Base-by-base conservation (phyloP, 2,888 invertebrate species). In the Coremacera marginata region DNA sequence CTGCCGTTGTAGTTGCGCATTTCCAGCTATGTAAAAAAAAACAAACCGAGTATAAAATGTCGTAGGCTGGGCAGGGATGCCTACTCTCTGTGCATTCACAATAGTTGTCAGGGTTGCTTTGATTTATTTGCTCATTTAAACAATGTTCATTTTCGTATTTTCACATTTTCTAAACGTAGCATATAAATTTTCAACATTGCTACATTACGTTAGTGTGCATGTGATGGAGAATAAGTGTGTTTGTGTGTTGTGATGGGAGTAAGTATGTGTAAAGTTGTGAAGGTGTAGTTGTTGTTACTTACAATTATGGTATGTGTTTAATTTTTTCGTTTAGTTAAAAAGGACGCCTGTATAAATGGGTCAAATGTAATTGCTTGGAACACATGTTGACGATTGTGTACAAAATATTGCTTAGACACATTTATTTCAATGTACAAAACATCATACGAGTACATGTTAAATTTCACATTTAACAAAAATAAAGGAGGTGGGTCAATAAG, bases 91-190 rank as follows among this genome's bases (percentile, higher is more conserved):
- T 16, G 25, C 63, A 73, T 22, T 60, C 74, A 52, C 55, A 67
- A 74, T 74, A 25, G 65, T 65, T 71, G 73, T 67, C 74, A 74
- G 74, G 37, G 34, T 25, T 55, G 52, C 44, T 37, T 71, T 65
- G 74, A 74, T 74, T 74, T 74, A 74, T 74, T 74, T 52, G 67
- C 67, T 67, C 65, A 74, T 67, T 73, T 73, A 65, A 73, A 65
- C 73, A 73, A 73, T 52, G 65, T 73, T 73, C 73, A 73, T 34
- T 63, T 70, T 71, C 60, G 70, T n/a, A 71, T 51, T 60, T 71
- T 72, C 55, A 49, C 63, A 73, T 65, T 73, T 73, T 73, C 73
- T 52, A 65, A 65, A 73, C 52, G 73, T 37, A 19, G 31, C 63
- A 63, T 51, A 51, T 73, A 63, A 73, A 73, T 73, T 25, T 67